phyloP scores from a whole-genome alignment of 2,888 invertebrate genomes.

The Rhingia campestris region DNA sequence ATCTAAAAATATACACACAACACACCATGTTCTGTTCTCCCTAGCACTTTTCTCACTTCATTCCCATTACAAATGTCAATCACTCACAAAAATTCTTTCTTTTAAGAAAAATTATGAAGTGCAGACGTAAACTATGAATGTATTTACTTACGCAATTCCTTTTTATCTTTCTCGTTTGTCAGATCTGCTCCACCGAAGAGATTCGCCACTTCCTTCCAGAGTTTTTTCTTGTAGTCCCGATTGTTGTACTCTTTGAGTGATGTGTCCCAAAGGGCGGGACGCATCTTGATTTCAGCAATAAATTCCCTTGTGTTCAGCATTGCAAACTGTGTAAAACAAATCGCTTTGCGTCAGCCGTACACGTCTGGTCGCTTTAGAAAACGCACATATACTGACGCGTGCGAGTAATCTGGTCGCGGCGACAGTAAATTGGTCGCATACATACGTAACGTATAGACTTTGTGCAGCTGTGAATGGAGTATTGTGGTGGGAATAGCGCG shows the following conservation, averaged over 20 bases:
- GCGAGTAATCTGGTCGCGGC: too few species aligned
- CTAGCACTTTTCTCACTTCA: too few species aligned
- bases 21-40: too few species aligned
- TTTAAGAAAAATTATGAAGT: too few species aligned
- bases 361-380: constrained; percentile 19
- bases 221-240: constrained; percentile 7
- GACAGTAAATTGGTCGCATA: too few species aligned
- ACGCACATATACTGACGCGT: background rate
- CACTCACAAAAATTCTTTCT: too few species aligned
- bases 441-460: too few species aligned
- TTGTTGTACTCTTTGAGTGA: constrained; percentile 10
- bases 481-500: too few species aligned
- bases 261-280: constrained; percentile 10
- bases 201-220: constrained; percentile 7
- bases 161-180: constrained; percentile 10
- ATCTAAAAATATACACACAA: too few species aligned
- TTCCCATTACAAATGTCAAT: too few species aligned
- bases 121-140: background rate
- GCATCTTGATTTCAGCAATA: constrained; percentile 8
- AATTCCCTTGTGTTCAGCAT: background rate
- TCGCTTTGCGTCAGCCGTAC: background rate
- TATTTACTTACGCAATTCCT: constrained; percentile 11
- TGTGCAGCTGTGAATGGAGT: too few species aligned
- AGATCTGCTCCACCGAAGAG: constrained; percentile 8
- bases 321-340: too few species aligned